Base-by-base conservation (phyloP, 2,888 invertebrate species). In the Drosophila tripunctata region DNA sequence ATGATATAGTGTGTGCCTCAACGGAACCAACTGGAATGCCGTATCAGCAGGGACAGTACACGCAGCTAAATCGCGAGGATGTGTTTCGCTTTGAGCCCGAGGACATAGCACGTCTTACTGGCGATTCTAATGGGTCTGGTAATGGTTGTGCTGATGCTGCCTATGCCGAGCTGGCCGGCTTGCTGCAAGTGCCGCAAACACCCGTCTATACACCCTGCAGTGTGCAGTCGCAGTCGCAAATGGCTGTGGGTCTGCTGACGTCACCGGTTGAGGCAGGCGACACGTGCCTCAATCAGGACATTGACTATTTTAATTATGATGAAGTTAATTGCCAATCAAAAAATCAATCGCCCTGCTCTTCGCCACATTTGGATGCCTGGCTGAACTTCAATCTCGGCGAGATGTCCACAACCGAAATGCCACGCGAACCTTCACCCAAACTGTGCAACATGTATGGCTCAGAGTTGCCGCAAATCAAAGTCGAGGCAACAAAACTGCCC, bases 321-420 rank as follows among this genome's bases (percentile, higher is more conserved):
- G 92, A 92, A 79, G 90, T 91, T 66, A 92, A 92, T 87, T 92
- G 91, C 65, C 91, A 92, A 81, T 91, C 91, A 40, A 92, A 92
- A 75, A 90, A 91, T 70, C 91, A 92, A 72, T 92, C 92, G 7
- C 91, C 91, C 2, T 92, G 92, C 67, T 90, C 91, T 3, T 91
- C 92, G 19, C 92, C 92, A 3, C 88, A 89, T 24, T 61, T 91
- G 41, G 92, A 92, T 75, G 91, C 92, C 27, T 92, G 92, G 92
- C 81, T 92, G 75, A 86, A 90, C 27, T 73, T 90, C 12, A 90
- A 88, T 55, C 74, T 90, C 45, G 75, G 81, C 56, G 90, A 90
- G 31, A 73, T 86, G 45, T 33, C 72, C 17, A 24, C 75, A 7
- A 5, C 67, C 7, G 40, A 66, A 0, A 22, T 60, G 17, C 22